Evolutionary conservation across 2,113 vertebrate species (phyloP).

Genomic region (Ictidomys tridecemlineatus): DNA sequence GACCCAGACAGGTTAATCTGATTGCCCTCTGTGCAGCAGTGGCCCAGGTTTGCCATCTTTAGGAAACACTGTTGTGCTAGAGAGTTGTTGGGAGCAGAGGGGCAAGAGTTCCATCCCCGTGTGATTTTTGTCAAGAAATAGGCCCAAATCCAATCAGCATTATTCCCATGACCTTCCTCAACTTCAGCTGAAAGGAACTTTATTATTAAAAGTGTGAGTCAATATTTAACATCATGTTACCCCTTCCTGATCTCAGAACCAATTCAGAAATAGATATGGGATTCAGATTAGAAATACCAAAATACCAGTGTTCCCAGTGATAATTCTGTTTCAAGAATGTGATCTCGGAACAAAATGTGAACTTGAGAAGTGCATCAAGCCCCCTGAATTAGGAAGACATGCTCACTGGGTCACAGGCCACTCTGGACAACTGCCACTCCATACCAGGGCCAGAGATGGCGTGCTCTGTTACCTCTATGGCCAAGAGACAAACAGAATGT

Average conservation of each 20-base stretch:
- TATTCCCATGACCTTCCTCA: background rate
- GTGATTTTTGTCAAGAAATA: background rate
- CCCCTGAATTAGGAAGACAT: background rate
- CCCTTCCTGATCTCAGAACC: background rate
- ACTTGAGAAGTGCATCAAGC: background rate
- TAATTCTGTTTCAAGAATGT: background rate
- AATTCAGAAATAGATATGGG: background rate
- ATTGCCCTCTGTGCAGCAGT: background rate
- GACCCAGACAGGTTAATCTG: background rate
- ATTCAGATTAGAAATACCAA: background rate
- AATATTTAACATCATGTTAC: background rate
- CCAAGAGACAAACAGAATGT: background rate
- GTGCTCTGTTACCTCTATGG: background rate
- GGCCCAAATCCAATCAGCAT: background rate
- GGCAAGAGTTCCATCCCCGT: background rate
- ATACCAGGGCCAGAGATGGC: background rate
- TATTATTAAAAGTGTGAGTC: background rate
- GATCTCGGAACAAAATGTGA: background rate
- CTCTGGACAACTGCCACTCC: background rate
- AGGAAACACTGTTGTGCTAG: background rate
- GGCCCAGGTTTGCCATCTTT: background rate
- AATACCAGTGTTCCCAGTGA: background rate
- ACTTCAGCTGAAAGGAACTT: background rate
- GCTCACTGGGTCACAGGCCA: background rate
- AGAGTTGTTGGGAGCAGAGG: background rate